phyloP scores from a whole-genome alignment of 1,140 invertebrate species.

The Aplysia californica region DNA sequence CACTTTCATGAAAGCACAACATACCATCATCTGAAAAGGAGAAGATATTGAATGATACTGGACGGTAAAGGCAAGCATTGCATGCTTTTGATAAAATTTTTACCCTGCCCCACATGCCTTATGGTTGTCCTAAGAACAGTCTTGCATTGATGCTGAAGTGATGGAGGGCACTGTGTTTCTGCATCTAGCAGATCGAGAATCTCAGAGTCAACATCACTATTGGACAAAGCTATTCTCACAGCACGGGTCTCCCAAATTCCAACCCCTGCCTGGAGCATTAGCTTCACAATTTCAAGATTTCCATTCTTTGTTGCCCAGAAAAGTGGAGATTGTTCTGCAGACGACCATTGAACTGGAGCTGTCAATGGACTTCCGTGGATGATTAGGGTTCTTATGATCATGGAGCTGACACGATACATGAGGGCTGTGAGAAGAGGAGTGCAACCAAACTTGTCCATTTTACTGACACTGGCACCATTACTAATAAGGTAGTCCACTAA shows the following conservation, averaged over 20 bases:
- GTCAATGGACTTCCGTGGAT: slow-evolving; percentile 56
- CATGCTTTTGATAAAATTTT: slow-evolving; percentile 45
- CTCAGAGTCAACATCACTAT: slow-evolving; percentile 43
- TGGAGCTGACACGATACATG: slow-evolving; percentile 56
- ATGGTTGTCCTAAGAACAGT: slow-evolving; percentile 42
- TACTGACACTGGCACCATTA: slow-evolving; percentile 63
- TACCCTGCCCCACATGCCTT: slow-evolving; percentile 36
- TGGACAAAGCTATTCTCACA: slow-evolving; percentile 48
- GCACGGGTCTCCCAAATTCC: slow-evolving; percentile 48
- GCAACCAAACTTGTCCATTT: slow-evolving; percentile 51
- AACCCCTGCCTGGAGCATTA: slow-evolving; percentile 55
- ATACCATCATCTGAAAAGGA: slow-evolving; percentile 40
- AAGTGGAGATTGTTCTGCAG: slow-evolving; percentile 51
- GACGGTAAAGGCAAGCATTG: slow-evolving; percentile 44
- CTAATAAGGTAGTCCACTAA: slow-evolving; percentile 57
- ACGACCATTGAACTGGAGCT: slow-evolving; percentile 36
- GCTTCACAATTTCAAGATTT: slow-evolving; percentile 55
- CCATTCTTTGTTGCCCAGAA: slow-evolving; percentile 61
- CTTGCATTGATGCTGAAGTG: slow-evolving; percentile 56
- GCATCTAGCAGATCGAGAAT: slow-evolving; percentile 49
- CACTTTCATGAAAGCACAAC: too few relatives aligned
- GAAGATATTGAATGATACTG: slow-evolving; percentile 45
- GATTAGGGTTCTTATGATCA: slow-evolving; percentile 55
- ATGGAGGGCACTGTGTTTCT: slow-evolving; percentile 49
- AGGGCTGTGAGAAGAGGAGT: slow-evolving; percentile 56